Percentiles rank a stretch among this genome's conserved stretches.
phyloP scores from a whole-genome alignment of 2,888 invertebrate genomes.

The Calliphora vomitoria region DNA sequence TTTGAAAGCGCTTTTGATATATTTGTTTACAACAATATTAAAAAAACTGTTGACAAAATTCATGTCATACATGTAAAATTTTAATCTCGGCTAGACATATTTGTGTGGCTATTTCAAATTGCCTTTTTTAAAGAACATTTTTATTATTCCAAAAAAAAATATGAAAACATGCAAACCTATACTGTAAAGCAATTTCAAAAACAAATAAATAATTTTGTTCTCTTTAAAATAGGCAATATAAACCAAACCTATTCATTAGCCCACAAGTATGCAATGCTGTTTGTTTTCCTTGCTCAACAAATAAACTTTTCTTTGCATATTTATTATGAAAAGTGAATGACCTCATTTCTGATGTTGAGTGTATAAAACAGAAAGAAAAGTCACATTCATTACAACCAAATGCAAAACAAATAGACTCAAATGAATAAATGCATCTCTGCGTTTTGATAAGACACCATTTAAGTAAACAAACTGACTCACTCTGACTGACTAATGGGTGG shows the following conservation, averaged over 20 bases:
- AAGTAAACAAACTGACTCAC: slow-evolving; percentile 58
- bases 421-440: slow-evolving; percentile 73
- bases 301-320: slow-evolving; percentile 36
- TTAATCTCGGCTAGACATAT: slow-evolving; percentile 49
- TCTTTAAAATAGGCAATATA: slow-evolving; percentile 39
- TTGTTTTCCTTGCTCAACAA: not conserved
- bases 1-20: not conserved
- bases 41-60: not conserved
- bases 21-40: not conserved
- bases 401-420: slow-evolving; percentile 71
- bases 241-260: slow-evolving; percentile 33
- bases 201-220: slow-evolving; percentile 33
- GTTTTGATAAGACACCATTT: slow-evolving; percentile 72
- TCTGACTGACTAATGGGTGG: slow-evolving; percentile 4
- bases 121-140: not conserved
- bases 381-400: slow-evolving; percentile 54
- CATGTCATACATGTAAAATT: not conserved
- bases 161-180: not conserved
- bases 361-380: slow-evolving; percentile 9
- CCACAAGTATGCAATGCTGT: slow-evolving; percentile 56
- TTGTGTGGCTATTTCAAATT: not conserved
- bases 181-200: slow-evolving; percentile 46
- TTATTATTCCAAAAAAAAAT: not conserved
- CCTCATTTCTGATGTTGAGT: slow-evolving; percentile 65
- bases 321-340: slow-evolving; percentile 71